Conservation (phyloP, 2,797 vertebrate genomes). For the Mergus octosetaceus region DNA sequence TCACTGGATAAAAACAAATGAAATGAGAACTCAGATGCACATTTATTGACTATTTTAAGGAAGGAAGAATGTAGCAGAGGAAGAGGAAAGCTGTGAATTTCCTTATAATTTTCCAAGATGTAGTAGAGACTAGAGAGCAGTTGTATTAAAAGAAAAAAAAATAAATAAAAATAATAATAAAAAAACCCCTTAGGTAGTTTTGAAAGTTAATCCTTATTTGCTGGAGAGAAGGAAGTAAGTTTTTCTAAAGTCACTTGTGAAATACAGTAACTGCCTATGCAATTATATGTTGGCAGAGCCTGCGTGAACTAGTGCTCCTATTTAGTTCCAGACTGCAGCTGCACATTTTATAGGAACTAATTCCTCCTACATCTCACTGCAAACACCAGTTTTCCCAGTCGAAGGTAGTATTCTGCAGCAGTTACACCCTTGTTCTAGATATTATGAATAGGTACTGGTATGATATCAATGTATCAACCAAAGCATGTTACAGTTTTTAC, state of each 20-base stretch:
- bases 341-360: background rate
- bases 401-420: background rate
- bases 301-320: fast-evolving
- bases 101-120: background rate
- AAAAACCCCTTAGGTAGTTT: fast-evolving
- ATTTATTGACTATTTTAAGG: background rate
- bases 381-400: background rate
- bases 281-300: background rate
- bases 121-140: background rate
- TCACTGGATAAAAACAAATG: background rate
- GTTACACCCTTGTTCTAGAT: background rate
- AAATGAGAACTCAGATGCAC: background rate
- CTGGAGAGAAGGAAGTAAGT: background rate
- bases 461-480: fast-evolving
- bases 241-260: background rate
- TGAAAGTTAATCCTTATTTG: background rate
- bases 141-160: background rate
- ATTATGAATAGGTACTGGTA: background rate
- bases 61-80: background rate
- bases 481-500: background rate
- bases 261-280: background rate
- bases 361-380: background rate
- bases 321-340: background rate
- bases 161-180: background rate
- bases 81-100: background rate